These are phyloP conservation scores for Tapirus terrestris DNA, from an alignment of 2,113 vertebrate genomes.

Conservation along the genomic window DNA sequence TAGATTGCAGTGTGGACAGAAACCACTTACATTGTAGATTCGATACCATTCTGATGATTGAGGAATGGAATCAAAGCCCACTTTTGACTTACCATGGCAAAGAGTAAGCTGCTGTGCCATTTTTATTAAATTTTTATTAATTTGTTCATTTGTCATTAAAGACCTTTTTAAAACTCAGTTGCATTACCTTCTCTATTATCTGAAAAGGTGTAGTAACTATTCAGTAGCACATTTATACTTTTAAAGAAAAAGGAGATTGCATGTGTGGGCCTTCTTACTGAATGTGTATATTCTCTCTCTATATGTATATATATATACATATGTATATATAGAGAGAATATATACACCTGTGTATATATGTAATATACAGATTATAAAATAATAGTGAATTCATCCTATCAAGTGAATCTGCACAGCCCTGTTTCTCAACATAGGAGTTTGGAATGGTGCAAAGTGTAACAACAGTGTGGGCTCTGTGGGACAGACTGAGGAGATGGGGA, in stretches of 20 bases:
- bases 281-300: neutral
- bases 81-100: neutral
- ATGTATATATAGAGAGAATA: neutral
- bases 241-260: conserved; percentile 23
- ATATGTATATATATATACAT: no score
- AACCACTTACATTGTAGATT: conserved; percentile 65
- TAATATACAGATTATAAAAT: neutral
- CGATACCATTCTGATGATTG: conserved; percentile 62
- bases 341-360: neutral
- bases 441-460: neutral
- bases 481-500: neutral
- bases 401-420: neutral
- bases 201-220: conserved; percentile 24
- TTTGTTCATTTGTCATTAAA: conserved; percentile 43
- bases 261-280: neutral
- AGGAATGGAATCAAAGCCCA: conserved; percentile 46
- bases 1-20: conserved; percentile 72
- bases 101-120: conserved; percentile 39
- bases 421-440: neutral
- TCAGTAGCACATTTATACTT: neutral
- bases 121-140: conserved; percentile 37
- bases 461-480: neutral
- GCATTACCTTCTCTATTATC: neutral
- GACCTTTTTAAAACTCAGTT: neutral
- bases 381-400: conserved; percentile 8